Evolutionary conservation across 2,888 invertebrate genomes (phyloP), one percentile per base, ranked within the genome.

Genomic region (Spisula subtruncata): DNA sequence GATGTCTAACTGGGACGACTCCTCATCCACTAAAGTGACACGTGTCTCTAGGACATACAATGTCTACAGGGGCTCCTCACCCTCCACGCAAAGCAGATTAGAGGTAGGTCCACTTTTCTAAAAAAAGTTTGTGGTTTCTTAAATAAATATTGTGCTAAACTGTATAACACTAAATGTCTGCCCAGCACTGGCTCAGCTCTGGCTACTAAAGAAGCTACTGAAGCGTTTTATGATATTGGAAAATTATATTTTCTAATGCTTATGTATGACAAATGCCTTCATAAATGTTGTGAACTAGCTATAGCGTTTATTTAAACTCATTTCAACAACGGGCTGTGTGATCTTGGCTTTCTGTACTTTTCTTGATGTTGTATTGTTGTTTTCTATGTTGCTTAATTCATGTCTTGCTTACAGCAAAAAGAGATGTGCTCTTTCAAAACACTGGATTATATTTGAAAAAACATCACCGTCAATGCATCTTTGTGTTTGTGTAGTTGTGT

Each of bases 11-110:
- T 85, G 79, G 87, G 91, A 90, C 86, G 90, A 91, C 81, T 46
- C 83, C 12, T 41, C 48, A 32, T 29, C 60, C 54, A 83, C 87
- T 82, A 91, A 89, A 81, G 89, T 94, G n/a, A 93, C 93, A 79
- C 92, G 94, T 51, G 91, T 94, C 56, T 90, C 92, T 85, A 90
- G 95, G 88, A 93, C 94, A 87, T 97, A 96, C 94, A 96, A 96
- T 94, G 96, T 97, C 85, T 97, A 96, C 95, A 93, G 97, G 46
- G 97, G 97, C 12, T 94, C 96, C 85, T 96, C 96, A 12, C 97
- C 97, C 32, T 94, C 96, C 86, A 95, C 96, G 41, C 95, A 96
- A 92, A 96, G 95, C 95, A 94, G 96, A 89, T 92, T 96, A 86
- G 97, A 97, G 96, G 97, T 97, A 93, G 93, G 96, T 92, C 35